Conservation (phyloP, 1,140 invertebrate genomes). For the Scaptomyza pallida region DNA sequence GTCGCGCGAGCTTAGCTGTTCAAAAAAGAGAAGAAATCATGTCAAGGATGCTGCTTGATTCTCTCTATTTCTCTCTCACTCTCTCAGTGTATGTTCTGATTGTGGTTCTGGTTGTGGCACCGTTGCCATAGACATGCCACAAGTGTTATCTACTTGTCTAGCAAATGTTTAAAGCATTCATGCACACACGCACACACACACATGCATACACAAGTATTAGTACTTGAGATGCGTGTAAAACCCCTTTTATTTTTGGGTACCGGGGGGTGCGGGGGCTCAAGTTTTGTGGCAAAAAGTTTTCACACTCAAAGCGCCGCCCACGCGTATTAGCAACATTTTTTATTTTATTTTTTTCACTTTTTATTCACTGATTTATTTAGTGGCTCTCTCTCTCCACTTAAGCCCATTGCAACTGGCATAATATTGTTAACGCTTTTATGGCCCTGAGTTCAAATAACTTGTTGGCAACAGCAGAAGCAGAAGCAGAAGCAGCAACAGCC, state of each 20-base stretch:
- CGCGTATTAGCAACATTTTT: constrained; percentile 1
- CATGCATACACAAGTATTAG: constrained; percentile 1
- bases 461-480: constrained; percentile 15
- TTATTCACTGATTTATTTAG: constrained; percentile 54
- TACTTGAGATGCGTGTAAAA: constrained; percentile 40
- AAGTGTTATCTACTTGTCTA: constrained; percentile 35
- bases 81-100: constrained; percentile 4
- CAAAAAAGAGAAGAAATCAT: constrained; percentile 4
- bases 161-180: neutral
- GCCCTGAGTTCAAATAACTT: constrained; percentile 49
- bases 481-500: too few species aligned
- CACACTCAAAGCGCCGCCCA: constrained; percentile 13
- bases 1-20: constrained; percentile 11
- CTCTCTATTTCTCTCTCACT: too few species aligned
- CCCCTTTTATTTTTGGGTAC: too few species aligned
- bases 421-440: constrained; percentile 58
- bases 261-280: too few species aligned
- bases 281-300: constrained; percentile 7
- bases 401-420: constrained; percentile 29
- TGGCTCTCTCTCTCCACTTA: constrained; percentile 7
- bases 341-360: constrained; percentile 42
- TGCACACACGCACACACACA: neutral
- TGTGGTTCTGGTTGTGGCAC: constrained; percentile 31
- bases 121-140: constrained; percentile 36
- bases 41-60: constrained; percentile 17